Evolutionary conservation across 1,140 invertebrate species (phyloP).

Genomic region (Drosophila ogumai): DNA sequence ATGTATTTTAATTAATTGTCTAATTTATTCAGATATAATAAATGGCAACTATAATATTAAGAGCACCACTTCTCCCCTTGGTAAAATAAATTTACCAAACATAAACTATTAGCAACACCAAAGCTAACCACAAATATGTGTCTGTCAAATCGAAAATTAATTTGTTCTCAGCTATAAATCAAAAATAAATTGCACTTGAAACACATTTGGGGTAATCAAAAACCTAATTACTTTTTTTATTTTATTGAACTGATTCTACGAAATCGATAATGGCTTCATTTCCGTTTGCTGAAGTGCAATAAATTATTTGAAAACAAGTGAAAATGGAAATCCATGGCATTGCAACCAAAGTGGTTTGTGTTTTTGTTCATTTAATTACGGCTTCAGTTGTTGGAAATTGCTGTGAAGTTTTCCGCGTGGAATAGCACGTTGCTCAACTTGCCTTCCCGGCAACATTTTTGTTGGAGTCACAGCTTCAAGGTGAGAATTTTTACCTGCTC

Average conservation of each 20-base stretch:
- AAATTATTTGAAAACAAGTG: slow-evolving; percentile 24
- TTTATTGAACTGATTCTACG: neutral
- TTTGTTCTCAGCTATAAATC: neutral
- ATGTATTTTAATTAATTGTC: neutral
- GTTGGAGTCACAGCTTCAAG: slow-evolving; percentile 10
- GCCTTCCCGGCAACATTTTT: slow-evolving; percentile 3
- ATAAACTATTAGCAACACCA: neutral
- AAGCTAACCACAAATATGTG: neutral
- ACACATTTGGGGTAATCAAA: neutral
- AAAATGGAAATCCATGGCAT: slow-evolving; percentile 7
- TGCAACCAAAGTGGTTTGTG: slow-evolving; percentile 1
- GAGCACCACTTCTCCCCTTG: neutral
- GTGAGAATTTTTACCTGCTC: slow-evolving; percentile 8
- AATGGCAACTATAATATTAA: neutral
- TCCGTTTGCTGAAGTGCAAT: slow-evolving; percentile 4
- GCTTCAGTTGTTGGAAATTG: neutral
- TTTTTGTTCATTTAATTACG: slow-evolving; percentile 11
- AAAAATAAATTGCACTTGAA: neutral
- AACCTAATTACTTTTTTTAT: slow-evolving; percentile 1
- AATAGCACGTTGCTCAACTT: slow-evolving; percentile 4
- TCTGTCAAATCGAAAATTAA: neutral
- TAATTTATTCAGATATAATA: neutral
- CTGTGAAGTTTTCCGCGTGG: slow-evolving; percentile 4
- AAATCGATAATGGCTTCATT: slow-evolving; percentile 7
- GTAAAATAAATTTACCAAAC: neutral